phyloP scores from a whole-genome alignment of 2,113 vertebrate genomes.

The Oplegnathus fasciatus region DNA sequence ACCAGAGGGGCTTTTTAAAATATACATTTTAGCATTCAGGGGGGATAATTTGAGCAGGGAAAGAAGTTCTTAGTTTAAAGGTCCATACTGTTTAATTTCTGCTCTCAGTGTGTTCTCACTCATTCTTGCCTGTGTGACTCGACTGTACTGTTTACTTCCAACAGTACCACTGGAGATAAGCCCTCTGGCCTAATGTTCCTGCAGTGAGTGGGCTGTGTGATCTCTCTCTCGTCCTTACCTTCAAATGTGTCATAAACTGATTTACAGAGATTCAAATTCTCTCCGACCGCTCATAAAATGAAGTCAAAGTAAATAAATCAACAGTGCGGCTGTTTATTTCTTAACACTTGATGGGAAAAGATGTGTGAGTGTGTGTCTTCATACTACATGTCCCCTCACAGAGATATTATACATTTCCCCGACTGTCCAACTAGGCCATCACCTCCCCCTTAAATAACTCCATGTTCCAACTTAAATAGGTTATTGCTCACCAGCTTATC shows the following conservation, averaged over 20 bases:
- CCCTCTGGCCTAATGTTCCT: conserved; percentile 37
- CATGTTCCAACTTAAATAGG: conserved; percentile 26
- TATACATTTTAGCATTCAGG: background rate
- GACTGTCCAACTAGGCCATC: conserved; percentile 30
- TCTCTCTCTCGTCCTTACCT: conserved; percentile 19
- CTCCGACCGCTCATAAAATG: conserved; percentile 4
- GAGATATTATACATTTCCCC: background rate
- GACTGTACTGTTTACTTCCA: conserved; percentile 31
- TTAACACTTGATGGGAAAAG: background rate
- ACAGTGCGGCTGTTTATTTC: background rate
- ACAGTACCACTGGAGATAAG: conserved; percentile 21
- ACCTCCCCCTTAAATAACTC: conserved; percentile 36
- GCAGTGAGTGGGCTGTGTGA: conserved; percentile 52
- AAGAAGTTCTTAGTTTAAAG: background rate
- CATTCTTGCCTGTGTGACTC: background rate
- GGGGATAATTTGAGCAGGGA: background rate
- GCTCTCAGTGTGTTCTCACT: background rate
- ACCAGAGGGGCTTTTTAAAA: background rate
- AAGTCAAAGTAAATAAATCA: conserved; percentile 50
- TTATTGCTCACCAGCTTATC: conserved; percentile 27
- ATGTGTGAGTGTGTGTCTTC: conserved; percentile 6
- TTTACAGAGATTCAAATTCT: conserved; percentile 23
- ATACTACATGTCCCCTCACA: background rate
- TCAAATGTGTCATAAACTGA: conserved; percentile 29
- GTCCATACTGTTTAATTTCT: background rate